phyloP scores from a whole-genome alignment of 2,113 vertebrate species.

The Chionomys nivalis region DNA sequence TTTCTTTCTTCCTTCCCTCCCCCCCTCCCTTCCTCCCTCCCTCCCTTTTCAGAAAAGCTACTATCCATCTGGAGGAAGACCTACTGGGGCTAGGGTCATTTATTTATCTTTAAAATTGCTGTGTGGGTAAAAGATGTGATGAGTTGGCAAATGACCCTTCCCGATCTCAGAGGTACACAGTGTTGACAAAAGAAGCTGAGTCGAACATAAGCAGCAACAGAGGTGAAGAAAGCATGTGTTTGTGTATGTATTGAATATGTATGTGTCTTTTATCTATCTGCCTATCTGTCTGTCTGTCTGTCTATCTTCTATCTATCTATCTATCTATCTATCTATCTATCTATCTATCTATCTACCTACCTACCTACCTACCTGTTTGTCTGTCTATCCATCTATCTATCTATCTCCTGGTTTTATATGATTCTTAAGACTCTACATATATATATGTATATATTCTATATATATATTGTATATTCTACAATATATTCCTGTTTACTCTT shows the following conservation, averaged over 20 bases:
- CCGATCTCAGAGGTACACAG: conserved; percentile 78
- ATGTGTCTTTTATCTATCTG: background rate
- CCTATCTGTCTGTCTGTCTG: background rate
- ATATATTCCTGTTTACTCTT: background rate
- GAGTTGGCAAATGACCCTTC: conserved; percentile 81
- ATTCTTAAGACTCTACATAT: background rate
- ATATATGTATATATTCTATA: too few relatives aligned
- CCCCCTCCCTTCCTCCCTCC: background rate
- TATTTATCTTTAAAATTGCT: conserved; percentile 82
- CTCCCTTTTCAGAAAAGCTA: conserved; percentile 57
- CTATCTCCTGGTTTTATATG: background rate
- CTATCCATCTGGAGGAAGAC: conserved; percentile 85
- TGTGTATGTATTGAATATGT: background rate
- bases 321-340: background rate
- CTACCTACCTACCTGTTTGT: background rate
- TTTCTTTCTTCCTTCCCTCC: background rate
- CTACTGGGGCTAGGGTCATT: conserved; percentile 77
- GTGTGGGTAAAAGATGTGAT: conserved; percentile 85
- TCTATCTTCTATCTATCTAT: background rate
- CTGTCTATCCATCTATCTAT: background rate
- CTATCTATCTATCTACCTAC: background rate
- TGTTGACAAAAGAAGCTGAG: conserved; percentile 73
- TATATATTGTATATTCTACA: background rate
- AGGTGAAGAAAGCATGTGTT: conserved; percentile 68
- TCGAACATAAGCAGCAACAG: conserved; percentile 74